These are phyloP conservation scores for Neomorphus geoffroyi DNA, from an alignment of 2,797 vertebrate species.

Conservation along the genomic window DNA sequence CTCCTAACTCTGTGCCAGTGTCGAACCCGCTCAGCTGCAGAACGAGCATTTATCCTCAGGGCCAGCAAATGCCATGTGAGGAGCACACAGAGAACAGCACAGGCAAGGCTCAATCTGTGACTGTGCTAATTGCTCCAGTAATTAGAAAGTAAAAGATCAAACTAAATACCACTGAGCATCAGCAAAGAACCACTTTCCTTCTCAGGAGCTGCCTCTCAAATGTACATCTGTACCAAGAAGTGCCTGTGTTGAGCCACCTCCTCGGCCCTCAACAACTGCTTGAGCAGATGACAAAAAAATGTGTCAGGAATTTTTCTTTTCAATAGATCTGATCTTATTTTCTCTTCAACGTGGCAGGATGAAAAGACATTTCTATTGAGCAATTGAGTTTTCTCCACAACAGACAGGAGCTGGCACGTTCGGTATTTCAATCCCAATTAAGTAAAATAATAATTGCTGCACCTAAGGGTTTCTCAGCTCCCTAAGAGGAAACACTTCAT, in stretches of 20 bases:
- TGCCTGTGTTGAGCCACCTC: background rate
- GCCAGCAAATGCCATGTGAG: rapidly evolving
- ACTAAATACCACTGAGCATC: background rate
- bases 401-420: constrained; percentile 1
- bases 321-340: background rate
- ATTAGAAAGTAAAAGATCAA: constrained; percentile 18
- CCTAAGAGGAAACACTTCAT: constrained; percentile 13
- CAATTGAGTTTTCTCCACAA: background rate
- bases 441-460: constrained; percentile 34
- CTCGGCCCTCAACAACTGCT: rapidly evolving
- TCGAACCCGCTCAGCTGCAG: background rate
- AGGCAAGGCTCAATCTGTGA: background rate
- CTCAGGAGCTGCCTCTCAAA: background rate
- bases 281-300: background rate
- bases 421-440: constrained; percentile 40
- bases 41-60: background rate
- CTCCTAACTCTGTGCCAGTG: background rate
- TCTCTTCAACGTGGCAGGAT: background rate
- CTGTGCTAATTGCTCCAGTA: constrained; percentile 1
- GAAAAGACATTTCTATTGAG: background rate
- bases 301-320: background rate
- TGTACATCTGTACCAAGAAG: background rate
- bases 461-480: constrained; percentile 41
- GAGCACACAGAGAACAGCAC: background rate
- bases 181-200: background rate